Base-by-base conservation (phyloP, 2,888 invertebrate species). In the Diarsia dahlii region DNA sequence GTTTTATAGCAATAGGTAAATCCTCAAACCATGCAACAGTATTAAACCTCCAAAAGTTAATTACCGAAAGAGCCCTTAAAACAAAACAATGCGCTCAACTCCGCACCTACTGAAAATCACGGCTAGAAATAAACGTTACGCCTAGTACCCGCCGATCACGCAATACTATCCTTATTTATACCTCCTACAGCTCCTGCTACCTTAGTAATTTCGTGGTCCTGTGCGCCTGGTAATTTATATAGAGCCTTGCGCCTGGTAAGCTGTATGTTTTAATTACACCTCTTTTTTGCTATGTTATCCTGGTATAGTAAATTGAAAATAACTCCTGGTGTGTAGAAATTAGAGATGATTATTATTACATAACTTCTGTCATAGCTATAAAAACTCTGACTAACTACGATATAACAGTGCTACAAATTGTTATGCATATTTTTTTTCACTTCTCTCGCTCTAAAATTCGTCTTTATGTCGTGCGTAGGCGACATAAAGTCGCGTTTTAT, bases 221-320 rank as follows among this genome's bases (percentile, higher is more conserved):
- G 80, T 81, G 77, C 89, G 82, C 88, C 88, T 89, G 78, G 88
- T 88, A 81, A 78, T 82, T 76, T 74, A 76, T 71, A 66, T 63
- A 80, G 34, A 64, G 52, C 58, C 73, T 75, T 74, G 46, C 82
- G 60, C 80, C 83, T 71, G 54, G 79, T 87, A 80, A 46, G 58
- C 68, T 74, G 39, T 60, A 34, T 67, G 63, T 70, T 67, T 77
- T 70, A 79, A 70, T 74, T 68, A 70, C 56, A 71, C 71, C 66
- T 82, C 64, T 77, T 75, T 74, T 54, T 60, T 28, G 60, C 46
- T 76, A 34, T 85, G 77, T 52, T n/a, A 28, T 66, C 60, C 76
- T 84, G 10, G 71, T 81, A 58, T n/a, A n/a, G 56, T 58, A 18
- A 65, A 69, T 52, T 52, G 80, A 62, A 80, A 76, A 80, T 75